A percentile compares a stretch with the other conserved stretches of the same genome.
Evolutionary conservation across 1,140 invertebrate species (phyloP).

Genomic region (Sycobia sp.): DNA sequence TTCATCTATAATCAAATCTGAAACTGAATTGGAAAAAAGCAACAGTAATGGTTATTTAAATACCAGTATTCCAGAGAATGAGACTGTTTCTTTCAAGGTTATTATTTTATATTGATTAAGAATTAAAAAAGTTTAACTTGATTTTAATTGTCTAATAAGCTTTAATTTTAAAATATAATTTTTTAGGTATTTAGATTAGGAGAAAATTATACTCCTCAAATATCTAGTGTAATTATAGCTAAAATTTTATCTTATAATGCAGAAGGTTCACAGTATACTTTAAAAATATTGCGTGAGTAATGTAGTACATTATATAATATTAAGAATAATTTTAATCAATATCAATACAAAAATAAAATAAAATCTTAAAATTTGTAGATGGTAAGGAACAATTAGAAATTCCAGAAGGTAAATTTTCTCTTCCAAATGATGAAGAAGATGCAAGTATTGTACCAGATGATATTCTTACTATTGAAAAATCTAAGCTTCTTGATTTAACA

Average conservation of each 20-base stretch:
- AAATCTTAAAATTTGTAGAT: slow-evolving; percentile 34
- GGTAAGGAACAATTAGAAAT: slow-evolving; percentile 41
- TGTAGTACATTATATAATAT: neutral
- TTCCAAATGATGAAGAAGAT: slow-evolving; percentile 32
- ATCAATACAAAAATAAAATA: slow-evolving; percentile 8
- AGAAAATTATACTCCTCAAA: slow-evolving; percentile 42
- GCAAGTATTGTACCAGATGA: neutral
- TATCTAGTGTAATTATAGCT: slow-evolving; percentile 44
- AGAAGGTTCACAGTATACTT: slow-evolving; percentile 21
- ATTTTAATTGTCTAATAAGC: neutral
- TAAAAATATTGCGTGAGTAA: slow-evolving; percentile 42
- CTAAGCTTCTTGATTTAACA: slow-evolving; percentile 14
- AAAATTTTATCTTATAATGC: slow-evolving; percentile 27
- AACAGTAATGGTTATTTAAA: slow-evolving; percentile 5
- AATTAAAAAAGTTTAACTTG: neutral
- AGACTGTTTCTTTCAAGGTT: slow-evolving; percentile 47
- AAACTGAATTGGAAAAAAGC: neutral
- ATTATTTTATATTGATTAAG: neutral
- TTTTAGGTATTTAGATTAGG: slow-evolving; percentile 45
- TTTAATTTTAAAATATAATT: slow-evolving; percentile 3
- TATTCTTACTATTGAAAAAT: slow-evolving; percentile 23
- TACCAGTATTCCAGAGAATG: slow-evolving; percentile 29
- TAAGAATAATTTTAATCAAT: neutral
- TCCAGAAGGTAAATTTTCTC: slow-evolving; percentile 45
- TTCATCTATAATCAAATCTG: neutral